Evolutionary conservation across 2,113 vertebrate species (phyloP).

Genomic region (Rhinogobius similis): DNA sequence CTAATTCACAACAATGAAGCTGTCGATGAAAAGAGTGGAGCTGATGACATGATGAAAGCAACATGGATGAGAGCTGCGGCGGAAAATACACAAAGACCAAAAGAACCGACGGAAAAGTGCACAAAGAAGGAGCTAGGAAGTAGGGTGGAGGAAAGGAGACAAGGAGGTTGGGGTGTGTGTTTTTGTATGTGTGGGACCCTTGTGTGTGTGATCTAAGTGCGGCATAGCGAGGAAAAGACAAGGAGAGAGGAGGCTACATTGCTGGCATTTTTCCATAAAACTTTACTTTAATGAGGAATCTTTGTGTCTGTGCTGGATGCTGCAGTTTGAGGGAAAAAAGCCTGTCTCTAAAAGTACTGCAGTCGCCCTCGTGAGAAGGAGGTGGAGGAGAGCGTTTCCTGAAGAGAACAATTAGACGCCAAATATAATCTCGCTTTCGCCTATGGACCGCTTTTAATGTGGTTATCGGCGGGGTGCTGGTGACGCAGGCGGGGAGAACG

Average conservation of each 20-base stretch:
- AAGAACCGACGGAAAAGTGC: background rate
- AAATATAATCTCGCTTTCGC: conserved; percentile 35
- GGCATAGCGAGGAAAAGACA: conserved; percentile 3
- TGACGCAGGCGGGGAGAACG: conserved; percentile 35
- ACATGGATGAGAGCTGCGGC: background rate
- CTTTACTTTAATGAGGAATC: conserved; percentile 67
- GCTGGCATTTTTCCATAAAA: conserved; percentile 20
- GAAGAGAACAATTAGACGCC: conserved; percentile 52
- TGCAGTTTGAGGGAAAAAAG: conserved; percentile 24
- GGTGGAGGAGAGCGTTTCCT: conserved; percentile 27
- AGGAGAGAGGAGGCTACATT: conserved; percentile 10
- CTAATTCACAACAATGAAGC: conserved; percentile 9
- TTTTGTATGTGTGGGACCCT: conserved; percentile 10
- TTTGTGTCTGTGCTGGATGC: conserved; percentile 36
- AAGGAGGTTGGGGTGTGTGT: background rate
- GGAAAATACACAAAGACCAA: background rate
- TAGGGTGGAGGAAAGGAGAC: conserved; percentile 4
- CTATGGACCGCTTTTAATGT: conserved; percentile 31
- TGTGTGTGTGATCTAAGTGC: conserved; percentile 20
- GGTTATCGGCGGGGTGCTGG: conserved; percentile 26
- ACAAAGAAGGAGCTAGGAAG: background rate
- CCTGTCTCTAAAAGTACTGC: conserved; percentile 11
- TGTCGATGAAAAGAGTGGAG: conserved; percentile 1
- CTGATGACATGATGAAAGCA: conserved; percentile 5
- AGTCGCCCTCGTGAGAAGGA: conserved; percentile 28